A percentile compares a stretch with the other conserved stretches of the same genome.
Conservation (phyloP, 2,113 vertebrate genomes). For the Hyperopisus bebe region DNA sequence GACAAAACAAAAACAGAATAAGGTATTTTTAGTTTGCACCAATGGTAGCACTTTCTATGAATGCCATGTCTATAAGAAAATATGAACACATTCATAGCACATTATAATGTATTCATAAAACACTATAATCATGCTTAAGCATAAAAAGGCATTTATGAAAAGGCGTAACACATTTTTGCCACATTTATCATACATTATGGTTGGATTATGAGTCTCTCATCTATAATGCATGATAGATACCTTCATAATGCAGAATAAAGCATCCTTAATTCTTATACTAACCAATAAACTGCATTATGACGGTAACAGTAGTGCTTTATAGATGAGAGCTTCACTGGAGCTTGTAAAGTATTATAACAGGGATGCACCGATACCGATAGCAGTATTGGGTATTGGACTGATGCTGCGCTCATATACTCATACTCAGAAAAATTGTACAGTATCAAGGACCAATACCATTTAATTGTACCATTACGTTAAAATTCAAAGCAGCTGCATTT, state of each 20-base stretch:
- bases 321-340: background rate
- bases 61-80: background rate
- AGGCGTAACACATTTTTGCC: background rate
- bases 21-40: background rate
- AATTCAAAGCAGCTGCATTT: no score
- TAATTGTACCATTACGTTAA: no score
- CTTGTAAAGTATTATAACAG: background rate
- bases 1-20: slow-evolving; percentile 11
- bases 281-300: background rate
- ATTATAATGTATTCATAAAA: background rate
- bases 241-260: background rate
- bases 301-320: background rate
- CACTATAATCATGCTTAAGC: background rate
- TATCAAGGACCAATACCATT: no score
- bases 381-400: no score
- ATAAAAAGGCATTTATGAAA: background rate
- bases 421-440: no score
- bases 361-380: no score
- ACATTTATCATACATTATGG: background rate
- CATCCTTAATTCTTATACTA: background rate
- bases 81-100: background rate
- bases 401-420: no score
- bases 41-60: background rate
- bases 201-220: background rate
- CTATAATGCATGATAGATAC: background rate